Evolutionary conservation across 1,140 invertebrate species (phyloP), one percentile per base, ranked within the genome.

Genomic region (Philaenus spumarius): DNA sequence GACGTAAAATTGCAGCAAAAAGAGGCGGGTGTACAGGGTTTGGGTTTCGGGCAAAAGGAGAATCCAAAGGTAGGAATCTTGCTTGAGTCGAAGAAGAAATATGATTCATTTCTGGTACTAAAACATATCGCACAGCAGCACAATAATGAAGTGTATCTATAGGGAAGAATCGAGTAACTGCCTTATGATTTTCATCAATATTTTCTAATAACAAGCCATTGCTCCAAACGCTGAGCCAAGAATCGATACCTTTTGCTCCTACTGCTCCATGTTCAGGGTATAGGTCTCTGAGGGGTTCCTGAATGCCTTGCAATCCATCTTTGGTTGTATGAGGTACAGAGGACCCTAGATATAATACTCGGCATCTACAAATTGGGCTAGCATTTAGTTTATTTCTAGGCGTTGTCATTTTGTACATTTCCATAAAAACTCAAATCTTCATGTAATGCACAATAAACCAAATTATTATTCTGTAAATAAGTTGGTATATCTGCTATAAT

Each of bases 251-350:
- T 67, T 89, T 84, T 39, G 89, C 87, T 1, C 86, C 86, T 1
- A 82, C 64, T 6, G 87, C 87, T 9, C 90, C 91, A 68, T 89
- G 85, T 66, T 91, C 89, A n/a, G 93, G 93, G 71, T 97, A 98
- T 15, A 97, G 75, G 67, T 97, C 94, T 61, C 89, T 81, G 53
- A 98, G 71, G 2, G 96, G 96, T 70, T 97, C 93, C 75, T 98
- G 96, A 57, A 99, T 94, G 19, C 95, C 95, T 69, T 95, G 87
- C 12, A 98, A 76, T n/a, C 96, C 96, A 70, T 97, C 93, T 71
- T 97, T 96, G 64, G 94, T 97, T 68, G 95, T 87, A 65, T 96
- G 89, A 5, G 96, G 95, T 60, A 98, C 94, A 1, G 95, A 88
- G 63, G 90, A 95, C 43, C 96, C 96, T 63, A 99, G 80, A 73